A percentile compares a stretch with the other conserved stretches of the same genome.
phyloP scores from a whole-genome alignment of 2,797 vertebrate genomes.

The Parauchenoglanis ngamensis region DNA sequence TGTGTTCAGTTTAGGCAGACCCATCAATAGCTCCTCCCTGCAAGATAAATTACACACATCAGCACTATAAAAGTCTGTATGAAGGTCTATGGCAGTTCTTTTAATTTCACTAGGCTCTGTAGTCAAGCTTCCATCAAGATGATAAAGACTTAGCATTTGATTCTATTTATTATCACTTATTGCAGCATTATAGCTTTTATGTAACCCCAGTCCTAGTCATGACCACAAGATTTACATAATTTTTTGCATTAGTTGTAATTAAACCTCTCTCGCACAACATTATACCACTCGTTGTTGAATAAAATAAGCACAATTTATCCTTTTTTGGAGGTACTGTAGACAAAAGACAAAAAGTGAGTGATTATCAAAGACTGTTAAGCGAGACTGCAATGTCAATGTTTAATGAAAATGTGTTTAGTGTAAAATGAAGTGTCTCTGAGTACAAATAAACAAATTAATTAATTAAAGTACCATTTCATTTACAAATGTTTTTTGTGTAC shows the following conservation, averaged over 20 bases:
- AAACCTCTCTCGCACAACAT: not conserved
- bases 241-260: not conserved
- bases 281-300: not conserved
- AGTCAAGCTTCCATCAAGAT: not conserved
- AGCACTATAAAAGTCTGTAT: not conserved
- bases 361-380: not conserved
- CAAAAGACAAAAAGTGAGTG: not conserved
- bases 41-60: conserved; percentile 5
- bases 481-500: not conserved
- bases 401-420: too few species aligned
- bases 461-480: not conserved
- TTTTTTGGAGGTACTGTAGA: not conserved
- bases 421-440: not conserved
- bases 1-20: conserved; percentile 5
- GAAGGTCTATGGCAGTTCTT: not conserved
- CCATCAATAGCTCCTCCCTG: conserved; percentile 12
- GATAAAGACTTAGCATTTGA: not conserved
- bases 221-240: not conserved
- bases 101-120: not conserved
- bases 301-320: not conserved
- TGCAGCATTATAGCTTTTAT: not conserved
- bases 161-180: not conserved
- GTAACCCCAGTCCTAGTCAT: not conserved
- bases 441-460: not conserved
- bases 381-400: not conserved